Base-by-base conservation (phyloP, 2,113 vertebrate genomes). In the Ammodytes marinus region DNA sequence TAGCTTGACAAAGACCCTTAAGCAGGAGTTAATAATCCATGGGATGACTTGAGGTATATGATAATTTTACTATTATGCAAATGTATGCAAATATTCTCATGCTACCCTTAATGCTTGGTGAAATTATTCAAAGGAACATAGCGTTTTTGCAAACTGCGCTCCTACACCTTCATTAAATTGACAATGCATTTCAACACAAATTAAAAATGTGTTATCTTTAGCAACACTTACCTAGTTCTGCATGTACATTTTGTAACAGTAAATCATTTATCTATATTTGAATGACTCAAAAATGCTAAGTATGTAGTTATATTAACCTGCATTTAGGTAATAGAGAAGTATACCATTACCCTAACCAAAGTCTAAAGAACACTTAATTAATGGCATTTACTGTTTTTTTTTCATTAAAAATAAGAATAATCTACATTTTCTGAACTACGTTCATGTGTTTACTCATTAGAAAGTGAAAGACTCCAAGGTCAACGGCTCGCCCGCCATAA, bases 401-500 rank as follows among this genome's bases (percentile, higher is more conserved):
- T 57, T 1, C 11, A 4, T 4, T 42, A 8, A 13, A 40, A 9
- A 6, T 10, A 50, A 49, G 6, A 40, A 42, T 4, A 49, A 39
- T 61, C n/a, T 47, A 1, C 54, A 55, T 77, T 6, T 67, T 39
- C 15, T 53, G 3, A 11, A 40, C 6, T 6, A 27, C 42, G 8
- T 57, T 42, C 2, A 17, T 64, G 27, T 69, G 8, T 82, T 83
- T 66, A 53, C 53, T 77, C 27, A 19, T 6, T 45, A 52, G 64
- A 78, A 60, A 81, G 59, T 65, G 53, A 74, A 69, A 53, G 57
- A 76, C 58, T 46, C 72, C 67, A 91, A 89, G 86, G 88, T 90
- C 85, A 86, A 14, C 50, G 49, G 43, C 57, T 57, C 17, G n/a
- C 42, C 58, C 68, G 61, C 13, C 81, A 65, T 57, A 14, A 72